Conservation (phyloP, 2,888 invertebrate genomes). For the Lycaena phlaeas region DNA sequence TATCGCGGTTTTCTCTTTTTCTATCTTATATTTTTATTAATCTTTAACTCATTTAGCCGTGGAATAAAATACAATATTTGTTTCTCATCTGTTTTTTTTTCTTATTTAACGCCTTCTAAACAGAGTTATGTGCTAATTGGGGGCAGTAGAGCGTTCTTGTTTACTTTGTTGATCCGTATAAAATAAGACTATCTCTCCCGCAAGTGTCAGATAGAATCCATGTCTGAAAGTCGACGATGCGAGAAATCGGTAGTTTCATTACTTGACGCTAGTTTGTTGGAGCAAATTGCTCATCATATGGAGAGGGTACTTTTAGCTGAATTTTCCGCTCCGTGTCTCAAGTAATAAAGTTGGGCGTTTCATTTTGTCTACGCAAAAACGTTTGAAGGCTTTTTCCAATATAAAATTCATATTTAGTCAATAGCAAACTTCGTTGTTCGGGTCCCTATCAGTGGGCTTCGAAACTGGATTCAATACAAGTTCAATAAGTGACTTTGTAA, state of each 20-base stretch:
- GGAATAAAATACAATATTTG: no score
- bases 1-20: no score
- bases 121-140: not conserved
- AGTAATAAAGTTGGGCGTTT: not conserved
- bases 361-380: not conserved
- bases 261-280: not conserved
- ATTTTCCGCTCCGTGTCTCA: conserved; percentile 7
- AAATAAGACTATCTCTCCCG: conserved; percentile 5
- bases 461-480: no score
- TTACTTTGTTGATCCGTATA: conserved; percentile 6
- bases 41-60: no score
- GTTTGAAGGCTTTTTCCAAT: no score
- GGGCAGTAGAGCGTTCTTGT: conserved; percentile 1
- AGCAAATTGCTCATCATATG: conserved; percentile 7
- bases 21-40: no score
- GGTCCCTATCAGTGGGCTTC: no score
- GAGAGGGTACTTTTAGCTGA: no score
- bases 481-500: no score
- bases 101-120: not conserved
- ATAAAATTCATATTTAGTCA: no score
- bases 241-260: conserved; percentile 8
- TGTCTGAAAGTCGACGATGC: not conserved
- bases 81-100: no score
- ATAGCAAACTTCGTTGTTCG: no score
- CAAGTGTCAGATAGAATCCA: conserved; percentile 8